Conservation (phyloP, 2,888 invertebrate species). For the Latrodectus hesperus region DNA sequence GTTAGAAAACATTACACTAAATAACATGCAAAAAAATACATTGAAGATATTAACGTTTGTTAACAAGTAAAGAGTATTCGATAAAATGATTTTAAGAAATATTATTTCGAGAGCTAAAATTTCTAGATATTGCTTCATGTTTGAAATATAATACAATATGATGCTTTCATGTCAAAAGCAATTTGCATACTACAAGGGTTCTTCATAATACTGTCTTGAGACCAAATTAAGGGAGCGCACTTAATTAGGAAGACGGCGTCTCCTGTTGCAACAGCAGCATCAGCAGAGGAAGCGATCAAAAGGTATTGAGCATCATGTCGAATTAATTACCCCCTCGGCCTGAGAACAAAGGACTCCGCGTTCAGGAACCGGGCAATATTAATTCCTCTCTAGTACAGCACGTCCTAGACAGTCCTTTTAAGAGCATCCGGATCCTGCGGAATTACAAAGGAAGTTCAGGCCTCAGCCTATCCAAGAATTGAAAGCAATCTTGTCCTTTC, state of each 20-base stretch:
- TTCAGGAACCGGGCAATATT: slow-evolving; percentile 41
- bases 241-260: slow-evolving; percentile 14
- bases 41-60: too few relatives aligned
- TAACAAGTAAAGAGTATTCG: too few relatives aligned
- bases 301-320: slow-evolving; percentile 3
- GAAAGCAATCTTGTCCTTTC: slow-evolving; percentile 53
- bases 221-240: neutral
- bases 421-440: slow-evolving; percentile 7
- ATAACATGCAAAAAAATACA: too few relatives aligned
- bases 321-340: slow-evolving; percentile 33
- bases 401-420: too few relatives aligned
- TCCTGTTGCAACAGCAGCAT: neutral
- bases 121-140: too few relatives aligned
- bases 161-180: too few relatives aligned
- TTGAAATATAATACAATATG: too few relatives aligned
- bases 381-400: slow-evolving; percentile 26
- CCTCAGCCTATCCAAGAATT: neutral
- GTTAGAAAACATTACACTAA: too few relatives aligned
- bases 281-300: neutral
- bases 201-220: too few relatives aligned
- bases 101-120: too few relatives aligned
- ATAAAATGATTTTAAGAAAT: too few relatives aligned
- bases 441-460: slow-evolving; percentile 13
- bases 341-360: slow-evolving; percentile 30
- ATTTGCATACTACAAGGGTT: too few relatives aligned